Base-by-base conservation (phyloP, 2,888 invertebrate species). In the Trachelus stipa region DNA sequence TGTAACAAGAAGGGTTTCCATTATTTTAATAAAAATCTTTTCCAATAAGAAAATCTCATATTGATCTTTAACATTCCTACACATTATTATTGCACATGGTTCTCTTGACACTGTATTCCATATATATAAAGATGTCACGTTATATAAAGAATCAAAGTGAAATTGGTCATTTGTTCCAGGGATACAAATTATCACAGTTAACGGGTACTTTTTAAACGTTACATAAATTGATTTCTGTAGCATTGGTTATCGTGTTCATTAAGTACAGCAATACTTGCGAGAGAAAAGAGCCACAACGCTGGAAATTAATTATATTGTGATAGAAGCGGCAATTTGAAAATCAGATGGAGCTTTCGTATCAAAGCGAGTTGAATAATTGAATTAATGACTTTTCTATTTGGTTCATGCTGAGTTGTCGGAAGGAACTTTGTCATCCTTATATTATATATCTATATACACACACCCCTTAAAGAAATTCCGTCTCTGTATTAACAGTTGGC, bases 291-390 rank as follows among this genome's bases (percentile, higher is more conserved):
- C 76, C 34, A 34, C 77, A 33, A 71, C 80, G 80, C 83, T 83
- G 81, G 81, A 82, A 85, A 85, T 83, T 80, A 82, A 83, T 85
- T 86, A 85, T 83, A 86, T 86, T 85, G 84, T 77, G 40, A 56
- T 40, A 12, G 31, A 71, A 69, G 77, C 74, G 68, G 75, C 69
- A 77, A 71, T 77, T 77, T 75, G n/a, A 40, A 81, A 83, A 79
- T 79, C 77, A 71, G 34, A 69, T 74, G 69, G 34, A 23, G 34
- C 74, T 37, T 73, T 75, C 77, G 74, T 82, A 76, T 85, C 85
- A 85, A 85, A 85, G 85, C 79, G 79, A 82, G 73, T 79, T 79
- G 82, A 79, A 80, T 85, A 85, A 85, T 84, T 81, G 80, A 83
- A 82, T 85, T 82, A 85, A 82, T 79, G 76, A 76, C 78, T 77